Evolutionary conservation across 2,888 invertebrate genomes (phyloP).

Genomic region (Leuctra nigra): DNA sequence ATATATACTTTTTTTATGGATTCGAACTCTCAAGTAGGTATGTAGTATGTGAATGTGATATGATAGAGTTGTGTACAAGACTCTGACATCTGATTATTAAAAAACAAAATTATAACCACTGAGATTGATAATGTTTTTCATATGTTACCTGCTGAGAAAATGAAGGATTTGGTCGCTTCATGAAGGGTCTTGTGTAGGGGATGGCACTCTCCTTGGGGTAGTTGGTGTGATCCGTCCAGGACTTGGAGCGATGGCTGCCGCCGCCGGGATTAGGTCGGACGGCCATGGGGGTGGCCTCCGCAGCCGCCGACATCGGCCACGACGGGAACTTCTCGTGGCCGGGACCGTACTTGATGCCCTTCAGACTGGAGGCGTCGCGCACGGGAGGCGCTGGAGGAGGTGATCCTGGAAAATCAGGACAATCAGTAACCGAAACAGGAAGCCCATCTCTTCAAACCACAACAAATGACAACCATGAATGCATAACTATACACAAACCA

Average conservation of each 20-base stretch:
- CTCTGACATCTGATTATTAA: too few relatives aligned
- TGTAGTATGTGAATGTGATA: too few relatives aligned
- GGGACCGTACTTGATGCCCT: slow-evolving; percentile 58
- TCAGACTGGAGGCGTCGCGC: slow-evolving; percentile 59
- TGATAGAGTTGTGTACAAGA: too few relatives aligned
- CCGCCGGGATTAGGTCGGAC: slow-evolving; percentile 42
- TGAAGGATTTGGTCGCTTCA: slow-evolving; percentile 52
- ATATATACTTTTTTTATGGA: too few relatives aligned
- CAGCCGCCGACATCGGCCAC: slow-evolving; percentile 60
- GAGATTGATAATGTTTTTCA: too few relatives aligned
- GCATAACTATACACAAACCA: too few relatives aligned
- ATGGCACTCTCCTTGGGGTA: slow-evolving; percentile 61
- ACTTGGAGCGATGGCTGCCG: slow-evolving; percentile 58
- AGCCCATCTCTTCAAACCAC: too few relatives aligned
- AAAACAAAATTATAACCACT: too few relatives aligned
- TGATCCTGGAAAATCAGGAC: slow-evolving; percentile 32
- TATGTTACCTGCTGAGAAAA: slow-evolving; percentile 55
- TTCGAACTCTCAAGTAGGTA: too few relatives aligned
- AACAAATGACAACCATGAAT: too few relatives aligned
- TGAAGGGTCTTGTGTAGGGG: slow-evolving; percentile 55
- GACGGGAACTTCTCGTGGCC: slow-evolving; percentile 70
- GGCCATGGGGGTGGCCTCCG: slow-evolving; percentile 42
- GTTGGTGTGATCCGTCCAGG: slow-evolving; percentile 64
- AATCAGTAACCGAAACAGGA: too few relatives aligned
- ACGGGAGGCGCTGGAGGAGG: slow-evolving; percentile 55